A percentile compares a stretch with the other conserved stretches of the same genome.
Evolutionary conservation across 1,140 invertebrate species (phyloP).

Genomic region (Drosophila novamexicana): DNA sequence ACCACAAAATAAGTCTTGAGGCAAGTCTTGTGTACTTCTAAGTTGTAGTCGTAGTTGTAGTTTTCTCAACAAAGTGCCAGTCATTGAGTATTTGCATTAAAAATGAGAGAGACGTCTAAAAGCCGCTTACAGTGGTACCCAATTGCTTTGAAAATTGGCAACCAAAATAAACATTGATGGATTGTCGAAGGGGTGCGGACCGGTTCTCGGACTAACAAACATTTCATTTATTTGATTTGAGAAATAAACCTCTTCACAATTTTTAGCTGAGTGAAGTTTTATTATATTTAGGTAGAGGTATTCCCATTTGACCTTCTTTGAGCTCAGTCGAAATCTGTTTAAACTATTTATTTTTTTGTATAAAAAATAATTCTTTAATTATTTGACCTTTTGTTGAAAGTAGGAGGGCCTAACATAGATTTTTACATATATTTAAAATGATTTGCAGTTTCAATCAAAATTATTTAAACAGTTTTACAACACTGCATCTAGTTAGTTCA

Average conservation of each 20-base stretch:
- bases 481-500: not conserved
- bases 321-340: too few relatives aligned
- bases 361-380: too few relatives aligned
- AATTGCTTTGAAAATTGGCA: constrained; percentile 26
- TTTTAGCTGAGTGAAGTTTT: too few relatives aligned
- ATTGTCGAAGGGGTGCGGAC: not conserved
- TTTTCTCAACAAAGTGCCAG: constrained; percentile 52
- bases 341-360: too few relatives aligned
- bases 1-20: constrained; percentile 76
- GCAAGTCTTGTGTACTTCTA: constrained; percentile 29
- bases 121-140: constrained; percentile 68
- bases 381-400: too few relatives aligned
- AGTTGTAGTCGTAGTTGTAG: constrained; percentile 49
- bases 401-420: too few relatives aligned
- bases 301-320: too few relatives aligned
- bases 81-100: constrained; percentile 76
- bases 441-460: not conserved
- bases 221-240: too few relatives aligned
- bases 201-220: too few relatives aligned
- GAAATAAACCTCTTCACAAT: too few relatives aligned
- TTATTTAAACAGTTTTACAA: constrained; percentile 4
- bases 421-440: too few relatives aligned
- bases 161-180: not conserved
- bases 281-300: too few relatives aligned
- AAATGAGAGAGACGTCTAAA: constrained; percentile 74